Conservation (phyloP, 1,140 invertebrate species). For the Drosophila sproati region DNA sequence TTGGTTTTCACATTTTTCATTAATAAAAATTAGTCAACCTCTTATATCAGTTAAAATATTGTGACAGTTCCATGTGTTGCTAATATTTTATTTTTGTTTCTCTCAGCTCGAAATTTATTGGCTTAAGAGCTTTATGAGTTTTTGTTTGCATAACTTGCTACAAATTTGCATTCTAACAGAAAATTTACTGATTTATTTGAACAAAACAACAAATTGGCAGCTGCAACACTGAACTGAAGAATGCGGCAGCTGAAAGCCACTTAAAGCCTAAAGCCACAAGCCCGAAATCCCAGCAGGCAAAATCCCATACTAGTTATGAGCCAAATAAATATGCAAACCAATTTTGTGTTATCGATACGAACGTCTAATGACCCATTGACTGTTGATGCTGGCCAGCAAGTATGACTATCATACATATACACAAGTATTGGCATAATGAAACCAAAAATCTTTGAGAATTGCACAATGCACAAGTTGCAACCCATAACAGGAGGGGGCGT, state of each 20-base stretch:
- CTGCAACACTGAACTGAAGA: constrained; percentile 9
- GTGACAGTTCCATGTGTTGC: background rate
- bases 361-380: constrained; percentile 70
- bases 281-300: constrained; percentile 12
- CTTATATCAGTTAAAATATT: background rate
- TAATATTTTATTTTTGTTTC: background rate
- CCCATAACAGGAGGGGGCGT: constrained; percentile 43
- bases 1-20: background rate
- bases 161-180: constrained; percentile 12
- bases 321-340: constrained; percentile 63
- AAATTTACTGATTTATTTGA: constrained; percentile 23
- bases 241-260: constrained; percentile 25
- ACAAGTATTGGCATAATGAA: constrained; percentile 69
- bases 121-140: constrained; percentile 14
- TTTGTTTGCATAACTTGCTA: constrained; percentile 19
- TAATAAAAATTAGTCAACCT: background rate
- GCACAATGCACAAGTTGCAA: constrained; percentile 60
- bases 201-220: constrained; percentile 6
- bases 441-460: constrained; percentile 75
- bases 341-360: constrained; percentile 62
- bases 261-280: constrained; percentile 29
- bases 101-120: background rate
- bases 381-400: constrained; percentile 14
- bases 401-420: background rate
- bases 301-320: constrained; percentile 2